Base-by-base conservation (phyloP, 1,140 invertebrate species). In the Dolichoris vasculosae region DNA sequence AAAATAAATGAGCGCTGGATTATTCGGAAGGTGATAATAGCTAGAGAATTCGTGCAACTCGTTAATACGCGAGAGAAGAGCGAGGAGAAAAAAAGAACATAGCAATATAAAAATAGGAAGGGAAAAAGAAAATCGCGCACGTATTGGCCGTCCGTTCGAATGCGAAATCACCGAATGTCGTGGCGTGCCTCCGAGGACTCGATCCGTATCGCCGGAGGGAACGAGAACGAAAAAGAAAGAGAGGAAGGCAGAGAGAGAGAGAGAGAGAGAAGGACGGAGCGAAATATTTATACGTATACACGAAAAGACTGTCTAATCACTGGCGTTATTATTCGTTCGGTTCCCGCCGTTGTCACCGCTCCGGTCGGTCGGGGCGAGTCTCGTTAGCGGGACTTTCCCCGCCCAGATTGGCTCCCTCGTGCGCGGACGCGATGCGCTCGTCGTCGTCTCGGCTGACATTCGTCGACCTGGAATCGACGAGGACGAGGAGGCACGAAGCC, bases 371-470 rank as follows among this genome's bases (percentile, higher is more conserved):
- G 46, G n/a, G 59, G 51, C 40, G 73, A 83, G 78, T 55, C 64
- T 87, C 86, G 85, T 87, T 87, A 87, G 86, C n/a, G 67, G 20
- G 81, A 82, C 79, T 83, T 87, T 35, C 48, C 26, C n/a, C 13
- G 35, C 23, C 0, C 20, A 43, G 20, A 6, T 46, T 35, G 40
- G 35, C 40, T 67, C 40, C 80, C 59, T 32, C 63, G 43, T 64
- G 63, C 7, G 30, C 63, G 35, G 2, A 32, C 30, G 32, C 9
- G n/a, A 30, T 67, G 30, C 30, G 30, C 63, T 67, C 15, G 32
- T 67, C 15, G 35, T 35, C 20, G 32, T 4, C 20, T 3, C 15
- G 13, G 69, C 23, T 43, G 7, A 73, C 40, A 43, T 43, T 43
- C 40, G 8, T 43, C 30, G 23, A 77, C 26, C 17, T 15, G 46